Base-by-base conservation (phyloP, 2,888 invertebrate genomes). In the Villa cingulata region DNA sequence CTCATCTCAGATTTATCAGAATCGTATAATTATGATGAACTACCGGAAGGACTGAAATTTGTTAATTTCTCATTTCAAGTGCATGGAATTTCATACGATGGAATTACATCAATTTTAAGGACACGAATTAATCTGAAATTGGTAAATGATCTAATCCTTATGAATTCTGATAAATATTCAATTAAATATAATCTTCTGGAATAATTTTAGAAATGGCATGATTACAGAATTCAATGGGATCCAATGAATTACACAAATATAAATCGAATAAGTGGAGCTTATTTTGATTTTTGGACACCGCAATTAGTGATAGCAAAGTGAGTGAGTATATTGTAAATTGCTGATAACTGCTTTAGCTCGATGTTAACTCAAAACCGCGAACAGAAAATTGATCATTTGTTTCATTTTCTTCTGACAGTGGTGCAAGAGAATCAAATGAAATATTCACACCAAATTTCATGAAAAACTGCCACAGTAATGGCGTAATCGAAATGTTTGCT, bases 191-290 rank as follows among this genome's bases (percentile, higher is more conserved):
- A n/a, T n/a, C n/a, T n/a, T n/a, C n/a, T n/a, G n/a, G n/a, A n/a
- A n/a, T n/a, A n/a, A 36, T 37, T 68, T 34, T 59, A 81, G 81
- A 68, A 63, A 51, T 83, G 83, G 83, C 65, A 59, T 1, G 83
- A 83, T 55, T 65, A 72, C 15, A 76, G 74, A 51, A 63, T 81
- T 56, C 63, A 68, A 0, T 83, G 83, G 83, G 65, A 74, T 53
- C 74, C 29, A 12, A 2, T 32, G 3, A 32, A 32, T 12, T 32
- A 4, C 12, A 14, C 3, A 12, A 32, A 12, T 12, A 3, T 12
- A 32, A 32, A 14, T 32, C 12, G n/a, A n/a, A n/a, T 32, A 12
- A 55, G 57, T 12, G 57, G 61, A 37, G 54, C 55, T 0, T 37
- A 54, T 2, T 43, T 61, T 23, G 52, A 57, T 7, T 54, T 65